phyloP scores from a whole-genome alignment of 2,113 vertebrate genomes.

The Lates calcarifer region DNA sequence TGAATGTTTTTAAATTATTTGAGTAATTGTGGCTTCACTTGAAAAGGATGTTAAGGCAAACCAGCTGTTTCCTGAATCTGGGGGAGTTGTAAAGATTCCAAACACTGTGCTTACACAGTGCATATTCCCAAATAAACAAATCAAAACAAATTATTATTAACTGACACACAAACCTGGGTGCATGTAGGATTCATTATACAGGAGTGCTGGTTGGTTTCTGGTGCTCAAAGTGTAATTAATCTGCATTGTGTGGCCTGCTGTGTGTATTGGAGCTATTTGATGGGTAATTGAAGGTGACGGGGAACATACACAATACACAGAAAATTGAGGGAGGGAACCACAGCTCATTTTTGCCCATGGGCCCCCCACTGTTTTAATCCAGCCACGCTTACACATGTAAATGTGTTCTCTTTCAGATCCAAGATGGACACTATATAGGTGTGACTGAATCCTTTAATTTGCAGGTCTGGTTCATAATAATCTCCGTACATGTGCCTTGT shows the following conservation, averaged over 20 bases:
- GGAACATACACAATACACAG: background rate
- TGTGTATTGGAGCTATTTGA: background rate
- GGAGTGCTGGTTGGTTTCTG: background rate
- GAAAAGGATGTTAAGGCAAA: background rate
- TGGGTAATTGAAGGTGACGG: background rate
- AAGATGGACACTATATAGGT: background rate
- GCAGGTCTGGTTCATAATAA: background rate
- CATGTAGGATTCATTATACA: background rate
- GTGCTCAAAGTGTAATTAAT: slow-evolving; percentile 8
- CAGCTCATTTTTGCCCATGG: background rate
- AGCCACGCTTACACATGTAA: background rate
- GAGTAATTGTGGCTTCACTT: background rate
- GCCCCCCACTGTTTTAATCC: slow-evolving; percentile 5
- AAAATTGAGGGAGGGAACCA: background rate
- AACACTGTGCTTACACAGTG: background rate
- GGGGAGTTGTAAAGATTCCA: background rate
- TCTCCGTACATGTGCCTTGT: background rate
- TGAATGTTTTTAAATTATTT: background rate
- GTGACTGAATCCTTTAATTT: background rate
- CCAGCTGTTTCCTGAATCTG: no score
- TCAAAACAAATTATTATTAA: background rate
- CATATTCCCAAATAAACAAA: background rate
- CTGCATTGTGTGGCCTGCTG: background rate
- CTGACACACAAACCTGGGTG: background rate
- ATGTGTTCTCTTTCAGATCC: background rate